Conservation (phyloP, 1,140 invertebrate species). For the Trachelipus rathkii region DNA sequence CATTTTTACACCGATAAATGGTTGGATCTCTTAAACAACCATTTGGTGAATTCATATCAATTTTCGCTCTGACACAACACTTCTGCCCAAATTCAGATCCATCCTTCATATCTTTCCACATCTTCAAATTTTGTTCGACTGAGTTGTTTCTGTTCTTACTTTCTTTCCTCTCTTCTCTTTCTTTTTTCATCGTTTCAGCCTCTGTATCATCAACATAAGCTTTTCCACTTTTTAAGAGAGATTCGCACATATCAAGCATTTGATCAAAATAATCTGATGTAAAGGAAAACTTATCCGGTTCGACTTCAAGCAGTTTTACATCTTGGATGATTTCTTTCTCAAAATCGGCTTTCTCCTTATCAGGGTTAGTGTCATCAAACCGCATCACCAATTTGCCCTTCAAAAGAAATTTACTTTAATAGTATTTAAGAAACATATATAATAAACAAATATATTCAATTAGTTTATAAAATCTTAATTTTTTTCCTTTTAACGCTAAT, state of each 20-base stretch:
- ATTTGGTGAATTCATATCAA: constrained; percentile 93
- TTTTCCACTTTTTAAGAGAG: constrained; percentile 77
- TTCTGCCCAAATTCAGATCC: constrained; percentile 72
- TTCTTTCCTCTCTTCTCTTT: constrained; percentile 83
- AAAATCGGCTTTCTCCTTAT: constrained; percentile 97
- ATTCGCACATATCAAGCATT: constrained; percentile 82
- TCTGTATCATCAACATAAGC: constrained; percentile 97
- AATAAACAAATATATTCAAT: background rate
- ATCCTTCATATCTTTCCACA: constrained; percentile 95
- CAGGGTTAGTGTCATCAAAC: constrained; percentile 99
- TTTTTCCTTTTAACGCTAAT: too few species aligned
- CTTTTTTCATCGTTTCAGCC: constrained; percentile 86
- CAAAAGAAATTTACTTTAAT: constrained; percentile 23
- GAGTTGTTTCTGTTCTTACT: constrained; percentile 80
- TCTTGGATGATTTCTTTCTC: constrained; percentile 96
- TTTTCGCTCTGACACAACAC: constrained; percentile 93
- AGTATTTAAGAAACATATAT: background rate
- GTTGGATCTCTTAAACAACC: constrained; percentile 98
- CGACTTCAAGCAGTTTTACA: constrained; percentile 82
- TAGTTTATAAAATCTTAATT: too few species aligned
- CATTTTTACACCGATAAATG: constrained; percentile 96
- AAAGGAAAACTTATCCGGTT: constrained; percentile 88
- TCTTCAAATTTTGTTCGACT: constrained; percentile 74
- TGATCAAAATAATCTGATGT: constrained; percentile 96
- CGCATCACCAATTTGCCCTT: constrained; percentile 91